Conservation (phyloP, 2,113 vertebrate genomes). For the Formicarius rufipectus region DNA sequence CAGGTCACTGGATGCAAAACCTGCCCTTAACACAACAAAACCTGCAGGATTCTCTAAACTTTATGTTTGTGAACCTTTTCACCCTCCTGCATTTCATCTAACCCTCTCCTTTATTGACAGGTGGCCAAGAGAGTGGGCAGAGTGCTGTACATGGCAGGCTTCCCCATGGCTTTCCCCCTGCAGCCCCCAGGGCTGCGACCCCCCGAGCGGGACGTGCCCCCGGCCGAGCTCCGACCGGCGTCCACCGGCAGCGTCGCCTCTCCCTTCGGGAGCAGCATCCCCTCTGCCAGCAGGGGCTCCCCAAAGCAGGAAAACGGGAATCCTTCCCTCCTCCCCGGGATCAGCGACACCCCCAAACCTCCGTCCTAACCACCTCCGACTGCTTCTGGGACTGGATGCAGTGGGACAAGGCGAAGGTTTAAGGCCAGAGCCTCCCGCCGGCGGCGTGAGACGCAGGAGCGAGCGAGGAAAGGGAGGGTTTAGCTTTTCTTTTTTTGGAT, state of each 20-base stretch:
- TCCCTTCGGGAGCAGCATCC: conserved; percentile 73
- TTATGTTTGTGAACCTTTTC: accelerated
- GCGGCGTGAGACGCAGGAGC: neutral
- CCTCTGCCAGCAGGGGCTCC: conserved; percentile 76
- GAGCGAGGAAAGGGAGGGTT: neutral
- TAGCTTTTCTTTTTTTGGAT: neutral
- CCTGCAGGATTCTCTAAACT: accelerated
- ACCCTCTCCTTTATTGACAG: neutral
- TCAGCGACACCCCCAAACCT: conserved; percentile 79
- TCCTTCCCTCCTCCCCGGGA: conserved; percentile 49
- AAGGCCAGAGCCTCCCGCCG: neutral
- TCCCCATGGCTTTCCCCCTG: conserved; percentile 89
- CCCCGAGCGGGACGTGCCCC: conserved; percentile 75
- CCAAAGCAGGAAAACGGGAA: conserved; percentile 89
- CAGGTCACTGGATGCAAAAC: neutral
- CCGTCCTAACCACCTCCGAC: conserved; percentile 75
- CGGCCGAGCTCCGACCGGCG: conserved; percentile 73
- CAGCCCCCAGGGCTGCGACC: conserved; percentile 81
- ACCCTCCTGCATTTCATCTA: accelerated
- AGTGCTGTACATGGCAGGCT: conserved; percentile 93
- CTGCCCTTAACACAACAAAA: accelerated
- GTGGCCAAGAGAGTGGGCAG: conserved; percentile 78
- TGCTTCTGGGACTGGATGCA: neutral
- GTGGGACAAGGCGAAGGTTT: neutral
- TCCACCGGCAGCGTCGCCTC: conserved; percentile 84